These are phyloP conservation scores for Lepidurus apus DNA, from an alignment of 1,140 invertebrate genomes.

Conservation along the genomic window DNA sequence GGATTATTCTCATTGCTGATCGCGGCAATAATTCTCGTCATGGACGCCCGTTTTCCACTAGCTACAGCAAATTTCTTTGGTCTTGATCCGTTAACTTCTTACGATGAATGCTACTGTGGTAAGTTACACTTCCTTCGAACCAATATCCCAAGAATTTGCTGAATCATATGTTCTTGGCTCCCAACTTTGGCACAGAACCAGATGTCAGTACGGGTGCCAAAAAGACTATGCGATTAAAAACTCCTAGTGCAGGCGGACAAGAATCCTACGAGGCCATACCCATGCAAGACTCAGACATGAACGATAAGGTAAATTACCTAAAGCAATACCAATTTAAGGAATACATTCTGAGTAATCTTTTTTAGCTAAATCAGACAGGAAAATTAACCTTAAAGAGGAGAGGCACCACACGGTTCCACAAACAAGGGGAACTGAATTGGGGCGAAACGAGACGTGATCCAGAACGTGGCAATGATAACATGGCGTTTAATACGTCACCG, in stretches of 20 bases:
- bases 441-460: neutral
- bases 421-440: neutral
- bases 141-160: neutral
- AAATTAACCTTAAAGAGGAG: neutral
- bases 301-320: neutral
- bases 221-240: too few relatives aligned
- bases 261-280: too few relatives aligned
- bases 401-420: neutral
- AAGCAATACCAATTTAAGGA: neutral
- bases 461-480: neutral
- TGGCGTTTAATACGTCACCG: neutral
- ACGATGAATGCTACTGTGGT: constrained; percentile 26
- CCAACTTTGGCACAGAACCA: neutral
- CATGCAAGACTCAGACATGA: too few relatives aligned
- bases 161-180: neutral
- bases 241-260: too few relatives aligned
- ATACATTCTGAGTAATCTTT: neutral
- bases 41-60: constrained; percentile 25
- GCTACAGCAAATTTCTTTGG: constrained; percentile 26
- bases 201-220: too few relatives aligned
- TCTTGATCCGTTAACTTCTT: constrained; percentile 26
- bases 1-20: constrained; percentile 18
- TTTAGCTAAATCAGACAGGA: neutral
- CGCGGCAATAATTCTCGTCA: constrained; percentile 3
- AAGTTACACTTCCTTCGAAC: neutral